Conservation (phyloP, 2,888 invertebrate species). For the Hemaris fuciformis region DNA sequence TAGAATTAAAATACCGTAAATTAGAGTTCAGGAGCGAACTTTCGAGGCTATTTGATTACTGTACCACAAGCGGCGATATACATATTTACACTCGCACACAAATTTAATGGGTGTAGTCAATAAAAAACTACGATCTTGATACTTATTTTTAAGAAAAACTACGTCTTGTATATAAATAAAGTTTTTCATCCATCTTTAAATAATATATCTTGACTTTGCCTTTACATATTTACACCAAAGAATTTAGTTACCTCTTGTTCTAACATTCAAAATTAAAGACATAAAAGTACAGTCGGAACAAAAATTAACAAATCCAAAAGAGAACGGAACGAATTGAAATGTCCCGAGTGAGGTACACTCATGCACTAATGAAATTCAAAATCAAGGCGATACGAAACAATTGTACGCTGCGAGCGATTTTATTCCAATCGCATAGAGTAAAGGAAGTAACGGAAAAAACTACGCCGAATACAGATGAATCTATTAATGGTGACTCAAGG, state of each 20-base stretch:
- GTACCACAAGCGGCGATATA: too few species aligned
- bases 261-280: not conserved
- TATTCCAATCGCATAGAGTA: constrained; percentile 57
- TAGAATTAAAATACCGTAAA: too few species aligned
- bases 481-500: constrained; percentile 41
- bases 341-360: constrained; percentile 15
- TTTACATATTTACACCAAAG: too few species aligned
- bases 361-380: constrained; percentile 69
- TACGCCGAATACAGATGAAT: constrained; percentile 71
- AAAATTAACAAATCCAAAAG: not conserved
- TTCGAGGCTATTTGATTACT: too few species aligned
- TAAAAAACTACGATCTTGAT: too few species aligned
- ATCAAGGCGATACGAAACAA: constrained; percentile 68
- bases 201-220: too few species aligned
- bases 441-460: constrained; percentile 69
- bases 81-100: too few species aligned
- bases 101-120: too few species aligned
- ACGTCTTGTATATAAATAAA: too few species aligned
- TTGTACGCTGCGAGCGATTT: constrained; percentile 63
- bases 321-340: not conserved
- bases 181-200: too few species aligned
- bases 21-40: too few species aligned
- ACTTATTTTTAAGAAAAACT: too few species aligned
- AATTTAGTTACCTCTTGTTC: not conserved
- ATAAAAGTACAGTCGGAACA: not conserved